Conservation (phyloP, 2,888 invertebrate genomes). For the Campaea margaritaria region DNA sequence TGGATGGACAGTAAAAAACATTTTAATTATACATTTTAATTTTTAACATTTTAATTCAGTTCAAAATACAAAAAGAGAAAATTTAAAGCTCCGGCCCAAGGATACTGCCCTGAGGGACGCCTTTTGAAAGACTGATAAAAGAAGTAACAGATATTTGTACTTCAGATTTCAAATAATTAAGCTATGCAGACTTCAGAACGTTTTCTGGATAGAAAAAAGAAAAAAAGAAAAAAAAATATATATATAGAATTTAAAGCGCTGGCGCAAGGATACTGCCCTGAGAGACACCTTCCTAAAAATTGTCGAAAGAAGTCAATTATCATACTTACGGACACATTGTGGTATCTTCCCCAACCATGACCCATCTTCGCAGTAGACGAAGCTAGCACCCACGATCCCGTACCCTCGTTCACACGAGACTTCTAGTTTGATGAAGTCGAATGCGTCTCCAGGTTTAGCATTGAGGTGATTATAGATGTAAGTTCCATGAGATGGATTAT, state of each 20-base stretch:
- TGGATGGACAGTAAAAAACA: too few relatives aligned
- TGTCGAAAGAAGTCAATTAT: neutral
- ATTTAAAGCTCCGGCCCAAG: too few relatives aligned
- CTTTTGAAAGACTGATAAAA: too few relatives aligned
- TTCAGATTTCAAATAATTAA: too few relatives aligned
- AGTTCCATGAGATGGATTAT: conserved; percentile 57
- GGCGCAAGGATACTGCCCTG: conserved; percentile 5
- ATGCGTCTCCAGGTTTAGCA: conserved; percentile 55
- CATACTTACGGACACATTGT: conserved; percentile 48
- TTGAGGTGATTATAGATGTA: conserved; percentile 54
- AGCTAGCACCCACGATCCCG: conserved; percentile 43
- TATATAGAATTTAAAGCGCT: neutral
- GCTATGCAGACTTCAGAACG: too few relatives aligned
- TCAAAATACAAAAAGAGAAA: too few relatives aligned
- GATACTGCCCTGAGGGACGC: too few relatives aligned
- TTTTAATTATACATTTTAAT: too few relatives aligned
- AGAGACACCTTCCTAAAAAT: neutral
- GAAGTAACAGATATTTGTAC: too few relatives aligned
- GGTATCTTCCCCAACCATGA: conserved; percentile 52
- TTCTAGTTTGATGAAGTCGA: conserved; percentile 50
- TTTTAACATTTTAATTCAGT: too few relatives aligned
- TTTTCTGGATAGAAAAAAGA: too few relatives aligned
- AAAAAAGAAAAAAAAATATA: neutral
- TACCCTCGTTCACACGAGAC: conserved; percentile 62
- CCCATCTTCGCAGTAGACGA: conserved; percentile 56